Percentiles rank a stretch among this genome's conserved stretches.
Evolutionary conservation across 2,888 invertebrate genomes (phyloP).

Genomic region (Tachina fera): DNA sequence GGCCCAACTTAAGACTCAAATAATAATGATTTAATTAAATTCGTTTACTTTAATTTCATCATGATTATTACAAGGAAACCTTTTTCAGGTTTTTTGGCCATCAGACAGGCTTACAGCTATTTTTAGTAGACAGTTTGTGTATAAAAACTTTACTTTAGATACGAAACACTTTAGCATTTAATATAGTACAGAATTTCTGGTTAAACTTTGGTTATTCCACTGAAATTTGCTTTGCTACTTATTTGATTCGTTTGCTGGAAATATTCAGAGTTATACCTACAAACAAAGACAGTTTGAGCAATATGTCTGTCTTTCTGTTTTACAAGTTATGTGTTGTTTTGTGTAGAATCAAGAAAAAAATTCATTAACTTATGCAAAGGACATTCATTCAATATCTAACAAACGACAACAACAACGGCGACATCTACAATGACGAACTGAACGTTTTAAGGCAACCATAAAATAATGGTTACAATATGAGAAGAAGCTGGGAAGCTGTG

Average conservation of each 20-base stretch:
- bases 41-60: not conserved
- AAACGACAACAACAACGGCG: constrained; percentile 6
- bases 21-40: too few species aligned
- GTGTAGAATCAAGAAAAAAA: constrained; percentile 23
- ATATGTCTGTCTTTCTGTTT: constrained; percentile 14
- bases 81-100: not conserved
- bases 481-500: constrained; percentile 6
- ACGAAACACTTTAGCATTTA: constrained; percentile 26
- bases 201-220: constrained; percentile 35
- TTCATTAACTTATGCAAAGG: constrained; percentile 72
- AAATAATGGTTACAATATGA: constrained; percentile 20
- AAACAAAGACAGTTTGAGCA: constrained; percentile 14
- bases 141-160: too few species aligned
- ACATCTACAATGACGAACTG: constrained; percentile 20
- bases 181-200: constrained; percentile 21
- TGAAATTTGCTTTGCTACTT: constrained; percentile 25
- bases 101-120: not conserved
- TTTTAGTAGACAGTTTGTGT: too few species aligned
- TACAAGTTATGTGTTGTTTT: constrained; percentile 14
- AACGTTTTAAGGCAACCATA: constrained; percentile 29
- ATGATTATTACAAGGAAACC: not conserved
- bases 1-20: too few species aligned
- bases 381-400: constrained; percentile 72
- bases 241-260: not conserved
- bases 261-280: not conserved